Evolutionary conservation across 2,113 vertebrate species (phyloP).

Genomic region (Etia nguti): DNA sequence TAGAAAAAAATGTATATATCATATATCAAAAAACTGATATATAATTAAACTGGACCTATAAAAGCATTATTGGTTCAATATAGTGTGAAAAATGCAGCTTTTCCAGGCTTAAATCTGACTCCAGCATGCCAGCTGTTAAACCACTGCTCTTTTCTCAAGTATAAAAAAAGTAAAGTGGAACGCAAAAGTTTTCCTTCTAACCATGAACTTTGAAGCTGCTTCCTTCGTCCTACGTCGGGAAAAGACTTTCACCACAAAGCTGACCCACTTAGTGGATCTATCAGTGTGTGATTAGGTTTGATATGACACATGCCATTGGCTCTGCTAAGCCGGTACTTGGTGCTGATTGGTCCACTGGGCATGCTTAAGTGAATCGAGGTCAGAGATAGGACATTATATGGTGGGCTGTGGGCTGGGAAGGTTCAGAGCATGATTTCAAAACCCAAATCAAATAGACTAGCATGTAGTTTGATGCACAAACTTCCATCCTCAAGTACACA

Average conservation of each 20-base stretch:
- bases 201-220: not conserved
- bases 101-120: not conserved
- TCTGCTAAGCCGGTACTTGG: not conserved
- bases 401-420: not conserved
- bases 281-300: slow-evolving; percentile 34
- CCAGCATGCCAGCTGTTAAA: not conserved
- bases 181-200: not conserved
- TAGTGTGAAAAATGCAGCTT: not conserved
- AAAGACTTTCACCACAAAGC: not conserved
- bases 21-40: not conserved
- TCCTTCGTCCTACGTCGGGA: not conserved
- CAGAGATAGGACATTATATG: slow-evolving; percentile 13
- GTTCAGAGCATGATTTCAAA: slow-evolving; percentile 16
- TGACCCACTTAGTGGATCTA: slow-evolving; percentile 35
- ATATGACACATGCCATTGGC: slow-evolving; percentile 40
- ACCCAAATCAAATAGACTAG: slow-evolving; percentile 36
- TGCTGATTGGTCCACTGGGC: slow-evolving; percentile 28
- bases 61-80: not conserved
- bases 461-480: not conserved
- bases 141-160: not conserved
- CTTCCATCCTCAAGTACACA: not conserved
- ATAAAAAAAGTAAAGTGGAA: not conserved
- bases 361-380: slow-evolving; percentile 40
- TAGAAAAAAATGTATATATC: not conserved
- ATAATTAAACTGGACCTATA: not conserved